Conservation (phyloP, 2,888 invertebrate species). For the Drosophila nigricruria region DNA sequence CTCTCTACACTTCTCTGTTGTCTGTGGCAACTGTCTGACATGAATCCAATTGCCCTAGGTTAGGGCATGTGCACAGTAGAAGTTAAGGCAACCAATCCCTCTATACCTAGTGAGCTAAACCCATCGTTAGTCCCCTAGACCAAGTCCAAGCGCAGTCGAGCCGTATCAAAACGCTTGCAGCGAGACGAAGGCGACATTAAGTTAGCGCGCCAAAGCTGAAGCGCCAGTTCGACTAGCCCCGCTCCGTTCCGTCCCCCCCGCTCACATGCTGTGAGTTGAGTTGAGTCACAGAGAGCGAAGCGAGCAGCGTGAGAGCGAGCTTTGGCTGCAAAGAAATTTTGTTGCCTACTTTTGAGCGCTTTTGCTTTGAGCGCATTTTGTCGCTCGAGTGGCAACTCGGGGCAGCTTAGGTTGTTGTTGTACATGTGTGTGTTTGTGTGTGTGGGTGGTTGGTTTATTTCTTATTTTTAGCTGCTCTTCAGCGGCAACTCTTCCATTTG, state of each 20-base stretch:
- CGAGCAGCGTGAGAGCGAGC: conserved; percentile 26
- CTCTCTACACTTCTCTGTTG: neutral
- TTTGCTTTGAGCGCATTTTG: conserved; percentile 20
- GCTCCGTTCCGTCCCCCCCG: too few relatives aligned
- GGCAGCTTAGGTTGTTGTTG: neutral
- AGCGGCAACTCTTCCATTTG: conserved; percentile 75
- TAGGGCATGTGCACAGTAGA: neutral
- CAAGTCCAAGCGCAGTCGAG: conserved; percentile 48
- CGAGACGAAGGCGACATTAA: conserved; percentile 43
- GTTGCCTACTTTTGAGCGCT: conserved; percentile 44
- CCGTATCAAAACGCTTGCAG: conserved; percentile 41
- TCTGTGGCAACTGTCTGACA: neutral
- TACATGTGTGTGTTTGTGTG: neutral
- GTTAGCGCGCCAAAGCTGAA: conserved; percentile 32
- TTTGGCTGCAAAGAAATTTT: conserved; percentile 45
- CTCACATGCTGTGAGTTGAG: conserved; percentile 4
- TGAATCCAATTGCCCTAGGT: neutral
- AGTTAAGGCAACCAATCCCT: conserved; percentile 26
- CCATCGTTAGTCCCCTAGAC: conserved; percentile 45
- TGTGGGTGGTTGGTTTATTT: conserved; percentile 6
- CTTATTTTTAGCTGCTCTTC: conserved; percentile 33
- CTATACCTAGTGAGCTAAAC: conserved; percentile 3
- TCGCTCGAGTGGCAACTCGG: conserved; percentile 15
- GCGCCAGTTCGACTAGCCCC: neutral
- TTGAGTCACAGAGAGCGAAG: conserved; percentile 4